Base-by-base conservation (phyloP, 2,888 invertebrate species). In the Exephanes ischioxanthus region DNA sequence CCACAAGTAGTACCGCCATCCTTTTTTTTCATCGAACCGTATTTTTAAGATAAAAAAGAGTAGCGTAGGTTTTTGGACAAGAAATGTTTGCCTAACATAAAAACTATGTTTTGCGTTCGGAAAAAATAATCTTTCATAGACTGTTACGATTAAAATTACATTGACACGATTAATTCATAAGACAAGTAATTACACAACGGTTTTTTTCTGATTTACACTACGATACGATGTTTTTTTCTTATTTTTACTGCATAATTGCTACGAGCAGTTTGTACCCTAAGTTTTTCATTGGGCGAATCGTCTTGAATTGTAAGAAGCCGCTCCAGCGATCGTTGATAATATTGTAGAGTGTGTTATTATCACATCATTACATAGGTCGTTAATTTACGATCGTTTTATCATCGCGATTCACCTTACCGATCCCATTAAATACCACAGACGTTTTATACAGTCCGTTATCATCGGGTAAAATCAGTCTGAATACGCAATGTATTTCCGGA, bases 401-500 rank as follows among this genome's bases (percentile, higher is more conserved):
- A 26, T 58, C 22, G 26, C 14, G 22, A 26, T 58, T 58, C 26
- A 26, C 26, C 30, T 30, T 30, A 3, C 16, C 4, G 30, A 5
- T 63, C 30, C n/a, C 30, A 16, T 63, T 63, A 63, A 63, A 33
- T 33, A 63, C 1, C 33, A 1, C 26, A n/a, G 63, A 14, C 63
- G 33, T 63, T 63, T 63, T 33, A 63, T 63, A 33, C 30, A 63
- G 6, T 63, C 61, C 61, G 22, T 51, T 41, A 71, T 72, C 66
- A 67, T 68, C 51, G 72, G 22, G 33, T 48, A 22, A 19, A 61
- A 70, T 53, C 55, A 33, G 55, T 51, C 6, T 2, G 37, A 51
- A 68, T 51, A 41, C 14, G 14, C 72, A 73, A 68, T 77, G 68
- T 72, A 80, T 53, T 77, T 77, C 67, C 41, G 41, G 22, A 61